A percentile compares a stretch with the other conserved stretches of the same genome.
Evolutionary conservation across 2,888 invertebrate genomes (phyloP).

Genomic region (Dastarcus helophoroides): DNA sequence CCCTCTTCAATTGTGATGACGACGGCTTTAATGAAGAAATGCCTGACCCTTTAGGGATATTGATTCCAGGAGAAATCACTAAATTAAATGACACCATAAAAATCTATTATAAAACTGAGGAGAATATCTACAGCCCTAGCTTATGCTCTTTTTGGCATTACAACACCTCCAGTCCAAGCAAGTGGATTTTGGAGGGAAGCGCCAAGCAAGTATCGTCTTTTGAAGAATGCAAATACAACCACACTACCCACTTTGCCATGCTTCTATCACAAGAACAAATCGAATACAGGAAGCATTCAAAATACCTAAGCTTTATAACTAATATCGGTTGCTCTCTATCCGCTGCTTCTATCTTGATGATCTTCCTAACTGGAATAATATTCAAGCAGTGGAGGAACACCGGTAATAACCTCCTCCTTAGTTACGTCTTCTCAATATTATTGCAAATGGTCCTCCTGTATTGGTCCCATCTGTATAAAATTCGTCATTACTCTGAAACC

Average conservation of each 20-base stretch:
- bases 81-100: no score
- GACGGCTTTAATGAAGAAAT: no score
- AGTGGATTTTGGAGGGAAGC: no score
- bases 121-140: no score
- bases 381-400: conserved; percentile 49
- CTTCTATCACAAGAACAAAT: no score
- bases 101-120: no score
- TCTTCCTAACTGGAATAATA: conserved; percentile 41
- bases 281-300: conserved; percentile 22
- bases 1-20: no score
- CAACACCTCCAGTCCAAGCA: no score
- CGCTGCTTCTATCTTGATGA: conserved; percentile 39
- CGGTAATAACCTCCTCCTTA: conserved; percentile 30
- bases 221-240: conserved; percentile 7
- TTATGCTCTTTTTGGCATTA: no score
- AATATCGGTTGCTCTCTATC: conserved; percentile 43
- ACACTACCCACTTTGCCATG: conserved; percentile 10
- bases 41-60: no score
- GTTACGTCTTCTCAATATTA: conserved; percentile 26
- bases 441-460: conserved; percentile 32
- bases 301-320: conserved; percentile 39
- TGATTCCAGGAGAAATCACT: no score
- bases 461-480: conserved; percentile 28
- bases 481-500: conserved; percentile 30
- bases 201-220: background rate